Evolutionary conservation across 1,140 invertebrate species (phyloP).

Genomic region (Drosophila cardini): DNA sequence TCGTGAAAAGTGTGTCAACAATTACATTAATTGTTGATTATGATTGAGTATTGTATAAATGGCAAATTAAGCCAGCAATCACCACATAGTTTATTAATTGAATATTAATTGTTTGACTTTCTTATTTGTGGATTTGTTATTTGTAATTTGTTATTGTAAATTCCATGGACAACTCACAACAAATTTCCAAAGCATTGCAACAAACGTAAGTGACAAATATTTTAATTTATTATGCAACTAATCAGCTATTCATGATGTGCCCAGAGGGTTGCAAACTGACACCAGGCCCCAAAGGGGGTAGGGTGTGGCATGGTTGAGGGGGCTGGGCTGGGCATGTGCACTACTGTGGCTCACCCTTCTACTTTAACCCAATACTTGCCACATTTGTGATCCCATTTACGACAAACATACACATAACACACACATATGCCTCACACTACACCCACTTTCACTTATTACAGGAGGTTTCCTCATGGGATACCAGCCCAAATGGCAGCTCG

Average conservation of each 20-base stretch:
- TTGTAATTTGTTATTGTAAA: conserved; percentile 30
- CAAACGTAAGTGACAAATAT: conserved; percentile 62
- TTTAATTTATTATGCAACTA: conserved; percentile 76
- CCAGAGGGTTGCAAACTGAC: conserved; percentile 62
- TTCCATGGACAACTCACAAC: conserved; percentile 35
- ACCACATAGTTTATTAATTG: conserved; percentile 26
- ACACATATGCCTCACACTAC: conserved; percentile 29
- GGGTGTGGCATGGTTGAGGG: background rate
- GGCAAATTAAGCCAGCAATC: conserved; percentile 3
- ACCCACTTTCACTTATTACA: conserved; percentile 75
- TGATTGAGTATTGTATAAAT: conserved; percentile 15
- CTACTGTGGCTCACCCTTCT: conserved; percentile 37
- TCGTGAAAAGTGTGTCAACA: conserved; percentile 31
- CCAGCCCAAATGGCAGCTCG: conserved; percentile 63
- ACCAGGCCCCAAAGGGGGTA: conserved; percentile 24
- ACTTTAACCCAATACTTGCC: conserved; percentile 29
- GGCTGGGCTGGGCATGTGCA: background rate
- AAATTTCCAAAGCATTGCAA: conserved; percentile 20
- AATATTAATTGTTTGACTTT: conserved; percentile 17
- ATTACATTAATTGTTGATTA: conserved; percentile 25
- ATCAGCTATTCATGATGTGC: conserved; percentile 73
- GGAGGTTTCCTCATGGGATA: conserved; percentile 50
- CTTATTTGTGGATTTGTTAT: background rate
- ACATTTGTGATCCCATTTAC: conserved; percentile 49
- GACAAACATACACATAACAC: conserved; percentile 20